These are phyloP conservation scores for Protodeltote pygarga DNA, from an alignment of 2,888 invertebrate species.

Conservation along the genomic window DNA sequence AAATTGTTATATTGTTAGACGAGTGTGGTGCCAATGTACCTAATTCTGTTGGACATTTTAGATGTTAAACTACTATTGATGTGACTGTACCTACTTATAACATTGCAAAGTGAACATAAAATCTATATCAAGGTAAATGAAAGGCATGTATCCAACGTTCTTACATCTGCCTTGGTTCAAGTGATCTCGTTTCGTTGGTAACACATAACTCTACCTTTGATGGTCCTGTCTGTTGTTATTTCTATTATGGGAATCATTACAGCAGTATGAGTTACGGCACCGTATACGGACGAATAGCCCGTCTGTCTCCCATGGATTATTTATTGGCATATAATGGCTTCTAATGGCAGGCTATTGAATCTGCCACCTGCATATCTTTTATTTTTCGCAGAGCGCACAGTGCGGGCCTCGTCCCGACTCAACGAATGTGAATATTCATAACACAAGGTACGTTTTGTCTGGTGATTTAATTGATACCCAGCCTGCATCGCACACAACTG, in stretches of 20 bases:
- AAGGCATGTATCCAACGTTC: background rate
- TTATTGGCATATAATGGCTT: constrained; percentile 85
- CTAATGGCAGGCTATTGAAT: constrained; percentile 86
- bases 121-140: constrained; percentile 1
- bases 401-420: constrained; percentile 60
- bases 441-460: constrained; percentile 64
- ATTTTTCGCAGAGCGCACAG: constrained; percentile 64
- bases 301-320: constrained; percentile 80
- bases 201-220: constrained; percentile 51
- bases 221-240: constrained; percentile 61
- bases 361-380: constrained; percentile 81
- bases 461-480: constrained; percentile 79
- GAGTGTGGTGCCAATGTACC: too few species aligned
- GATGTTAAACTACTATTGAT: too few species aligned
- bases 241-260: constrained; percentile 79
- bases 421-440: constrained; percentile 80
- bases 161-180: constrained; percentile 4
- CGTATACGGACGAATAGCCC: constrained; percentile 72
- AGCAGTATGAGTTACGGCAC: constrained; percentile 74
- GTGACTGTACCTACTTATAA: background rate
- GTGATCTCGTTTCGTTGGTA: constrained; percentile 28
- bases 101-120: background rate
- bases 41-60: too few species aligned
- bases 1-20: too few species aligned
- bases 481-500: constrained; percentile 61